These are phyloP conservation scores for Rhadina sibilatrix DNA, from an alignment of 2,113 vertebrate genomes.

Conservation along the genomic window DNA sequence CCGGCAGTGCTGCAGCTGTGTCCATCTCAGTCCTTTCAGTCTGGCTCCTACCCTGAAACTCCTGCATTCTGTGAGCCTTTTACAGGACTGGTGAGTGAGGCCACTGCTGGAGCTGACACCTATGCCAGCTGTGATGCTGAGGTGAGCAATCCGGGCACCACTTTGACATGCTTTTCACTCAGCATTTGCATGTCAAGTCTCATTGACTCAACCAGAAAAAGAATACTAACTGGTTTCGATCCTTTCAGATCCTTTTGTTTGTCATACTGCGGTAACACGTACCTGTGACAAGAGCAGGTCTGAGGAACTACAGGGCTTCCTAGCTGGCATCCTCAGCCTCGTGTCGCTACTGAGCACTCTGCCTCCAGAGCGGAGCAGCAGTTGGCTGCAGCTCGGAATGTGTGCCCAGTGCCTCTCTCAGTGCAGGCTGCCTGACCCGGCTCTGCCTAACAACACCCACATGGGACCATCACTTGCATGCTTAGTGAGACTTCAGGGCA, in stretches of 20 bases:
- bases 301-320: conserved; percentile 1
- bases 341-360: background rate
- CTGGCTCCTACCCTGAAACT: background rate
- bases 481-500: fast-evolving
- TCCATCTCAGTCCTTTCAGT: background rate
- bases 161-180: background rate
- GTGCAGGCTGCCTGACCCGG: fast-evolving
- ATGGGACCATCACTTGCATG: fast-evolving
- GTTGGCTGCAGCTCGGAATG: fast-evolving
- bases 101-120: background rate
- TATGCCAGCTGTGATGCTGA: fast-evolving
- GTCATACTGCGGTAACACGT: fast-evolving
- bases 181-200: background rate
- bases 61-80: background rate
- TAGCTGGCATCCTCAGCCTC: background rate
- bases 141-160: background rate
- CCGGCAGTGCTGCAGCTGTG: fast-evolving
- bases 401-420: fast-evolving
- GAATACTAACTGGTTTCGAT: background rate
- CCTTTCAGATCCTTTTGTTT: background rate
- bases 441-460: fast-evolving
- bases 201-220: background rate
- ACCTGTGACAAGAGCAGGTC: background rate
- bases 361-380: background rate
- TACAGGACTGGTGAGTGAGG: background rate